phyloP scores from a whole-genome alignment of 53 echinoderm and acorn worm genomes.

The Hippasteria phrygiana region DNA sequence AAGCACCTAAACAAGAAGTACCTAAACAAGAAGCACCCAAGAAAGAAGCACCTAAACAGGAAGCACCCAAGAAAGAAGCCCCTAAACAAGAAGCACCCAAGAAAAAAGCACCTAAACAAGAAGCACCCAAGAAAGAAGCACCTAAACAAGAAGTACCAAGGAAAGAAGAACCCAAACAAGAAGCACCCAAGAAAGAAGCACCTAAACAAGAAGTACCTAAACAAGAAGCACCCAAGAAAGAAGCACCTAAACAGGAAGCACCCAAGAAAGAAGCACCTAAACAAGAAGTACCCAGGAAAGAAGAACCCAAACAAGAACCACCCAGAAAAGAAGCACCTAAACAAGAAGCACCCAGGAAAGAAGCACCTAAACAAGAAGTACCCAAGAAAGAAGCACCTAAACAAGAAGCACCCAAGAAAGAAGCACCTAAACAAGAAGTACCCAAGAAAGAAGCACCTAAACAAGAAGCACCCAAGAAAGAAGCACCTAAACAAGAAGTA shows the following conservation, averaged over 20 bases:
- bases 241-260: background rate
- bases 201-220: background rate
- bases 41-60: conserved; percentile 18
- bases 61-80: conserved; percentile 19
- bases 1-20: background rate
- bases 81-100: background rate
- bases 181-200: background rate
- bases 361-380: conserved; percentile 18
- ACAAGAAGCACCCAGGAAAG: no score
- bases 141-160: background rate
- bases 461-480: conserved; percentile 20
- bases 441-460: conserved; percentile 31
- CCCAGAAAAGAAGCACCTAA: conserved; percentile 1
- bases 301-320: background rate
- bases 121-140: conserved; percentile 15
- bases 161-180: conserved; percentile 19
- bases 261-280: background rate
- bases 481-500: background rate
- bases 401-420: conserved; percentile 15
- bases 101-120: background rate
- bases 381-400: conserved; percentile 4
- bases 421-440: background rate
- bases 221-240: conserved; percentile 12
- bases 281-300: background rate
- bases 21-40: background rate